These are phyloP conservation scores for Sciurus carolinensis DNA, from an alignment of 2,797 vertebrate genomes.

Conservation along the genomic window DNA sequence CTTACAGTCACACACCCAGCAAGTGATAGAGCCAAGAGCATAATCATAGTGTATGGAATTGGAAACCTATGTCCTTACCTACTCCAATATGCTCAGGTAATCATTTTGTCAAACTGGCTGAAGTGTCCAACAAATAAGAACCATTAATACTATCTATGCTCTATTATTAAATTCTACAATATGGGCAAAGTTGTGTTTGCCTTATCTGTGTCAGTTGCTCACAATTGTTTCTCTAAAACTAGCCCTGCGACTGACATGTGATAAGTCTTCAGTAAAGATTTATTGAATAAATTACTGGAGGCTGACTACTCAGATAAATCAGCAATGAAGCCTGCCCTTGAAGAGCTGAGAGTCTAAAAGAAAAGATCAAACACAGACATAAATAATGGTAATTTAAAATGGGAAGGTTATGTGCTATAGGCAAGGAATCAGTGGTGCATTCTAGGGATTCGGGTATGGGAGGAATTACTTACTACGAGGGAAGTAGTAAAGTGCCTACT, in stretches of 20 bases:
- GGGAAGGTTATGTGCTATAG: conserved; percentile 33
- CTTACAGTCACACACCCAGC: background rate
- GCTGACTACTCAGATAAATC: conserved; percentile 55
- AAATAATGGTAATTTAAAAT: conserved; percentile 54
- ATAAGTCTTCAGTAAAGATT: conserved; percentile 45
- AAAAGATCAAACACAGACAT: background rate
- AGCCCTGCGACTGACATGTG: background rate
- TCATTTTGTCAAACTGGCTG: background rate
- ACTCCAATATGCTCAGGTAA: background rate
- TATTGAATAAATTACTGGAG: conserved; percentile 27
- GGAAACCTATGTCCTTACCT: background rate
- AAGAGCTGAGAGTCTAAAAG: conserved; percentile 57
- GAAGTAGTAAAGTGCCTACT: background rate
- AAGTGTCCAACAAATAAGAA: background rate
- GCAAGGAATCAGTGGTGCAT: background rate
- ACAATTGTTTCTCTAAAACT: conserved; percentile 41
- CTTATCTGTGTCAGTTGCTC: background rate
- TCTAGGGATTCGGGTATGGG: background rate
- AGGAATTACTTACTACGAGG: background rate
- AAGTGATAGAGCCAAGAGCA: background rate
- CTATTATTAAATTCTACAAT: conserved; percentile 7
- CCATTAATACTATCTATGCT: background rate
- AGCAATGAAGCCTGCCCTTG: conserved; percentile 20
- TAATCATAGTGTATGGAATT: background rate
- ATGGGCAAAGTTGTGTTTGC: background rate